A percentile compares a stretch with the other conserved stretches of the same genome.
phyloP scores from a whole-genome alignment of 2,113 vertebrate species.

The Jaculus jaculus region DNA sequence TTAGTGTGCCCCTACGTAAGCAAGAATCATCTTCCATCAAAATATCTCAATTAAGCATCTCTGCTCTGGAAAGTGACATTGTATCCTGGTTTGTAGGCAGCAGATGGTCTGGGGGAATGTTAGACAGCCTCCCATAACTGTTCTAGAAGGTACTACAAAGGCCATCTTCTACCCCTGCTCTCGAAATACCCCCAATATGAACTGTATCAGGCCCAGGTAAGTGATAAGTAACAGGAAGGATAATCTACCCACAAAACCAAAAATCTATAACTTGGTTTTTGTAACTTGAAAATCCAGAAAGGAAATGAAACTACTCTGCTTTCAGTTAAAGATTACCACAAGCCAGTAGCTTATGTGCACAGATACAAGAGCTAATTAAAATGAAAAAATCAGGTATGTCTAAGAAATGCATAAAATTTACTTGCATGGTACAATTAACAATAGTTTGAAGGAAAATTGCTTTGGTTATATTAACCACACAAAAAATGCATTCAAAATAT shows the following conservation, averaged over 20 bases:
- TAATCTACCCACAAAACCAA: neutral
- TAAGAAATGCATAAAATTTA: neutral
- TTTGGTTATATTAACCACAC: neutral
- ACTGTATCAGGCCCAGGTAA: neutral
- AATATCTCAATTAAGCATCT: neutral
- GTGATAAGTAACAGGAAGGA: neutral
- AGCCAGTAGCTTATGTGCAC: neutral
- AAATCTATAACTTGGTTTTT: too few species aligned
- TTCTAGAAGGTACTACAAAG: neutral
- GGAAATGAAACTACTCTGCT: neutral
- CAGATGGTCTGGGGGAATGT: too few species aligned
- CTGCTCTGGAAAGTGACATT: neutral
- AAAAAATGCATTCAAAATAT: neutral
- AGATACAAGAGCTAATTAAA: neutral
- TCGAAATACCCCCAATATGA: too few species aligned
- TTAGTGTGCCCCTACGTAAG: neutral
- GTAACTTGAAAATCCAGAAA: too few species aligned
- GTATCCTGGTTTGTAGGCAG: too few species aligned
- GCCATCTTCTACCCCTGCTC: neutral
- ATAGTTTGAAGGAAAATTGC: neutral
- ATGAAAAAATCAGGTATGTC: neutral
- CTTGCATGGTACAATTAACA: neutral
- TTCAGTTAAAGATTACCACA: neutral
- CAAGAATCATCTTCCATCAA: fast-evolving
- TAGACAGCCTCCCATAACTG: too few species aligned